These are phyloP conservation scores for Trichonephila inaurata DNA, from an alignment of 1,140 invertebrate genomes.

Conservation along the genomic window DNA sequence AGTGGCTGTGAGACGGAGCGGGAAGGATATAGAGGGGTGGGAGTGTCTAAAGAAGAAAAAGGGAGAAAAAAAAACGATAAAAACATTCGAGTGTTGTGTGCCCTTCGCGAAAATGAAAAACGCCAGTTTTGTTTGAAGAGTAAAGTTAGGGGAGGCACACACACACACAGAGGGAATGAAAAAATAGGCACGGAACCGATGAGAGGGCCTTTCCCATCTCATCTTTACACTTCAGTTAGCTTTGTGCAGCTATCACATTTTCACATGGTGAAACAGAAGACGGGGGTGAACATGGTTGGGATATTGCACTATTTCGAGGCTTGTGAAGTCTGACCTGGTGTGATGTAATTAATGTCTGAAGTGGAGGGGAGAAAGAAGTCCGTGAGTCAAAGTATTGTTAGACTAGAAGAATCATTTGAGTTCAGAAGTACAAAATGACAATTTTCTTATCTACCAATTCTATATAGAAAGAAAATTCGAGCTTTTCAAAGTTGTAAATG, in stretches of 20 bases:
- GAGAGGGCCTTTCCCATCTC: slow-evolving; percentile 26
- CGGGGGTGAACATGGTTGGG: neutral
- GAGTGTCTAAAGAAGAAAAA: too few relatives aligned
- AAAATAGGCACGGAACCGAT: neutral
- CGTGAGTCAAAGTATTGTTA: neutral
- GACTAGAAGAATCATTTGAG: too few relatives aligned
- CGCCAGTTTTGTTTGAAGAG: slow-evolving; percentile 74
- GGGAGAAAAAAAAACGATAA: neutral
- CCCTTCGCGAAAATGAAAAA: slow-evolving; percentile 67
- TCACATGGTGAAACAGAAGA: slow-evolving; percentile 32
- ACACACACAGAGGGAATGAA: neutral
- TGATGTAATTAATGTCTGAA: slow-evolving; percentile 60
- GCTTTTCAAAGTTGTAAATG: too few relatives aligned
- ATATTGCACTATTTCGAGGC: slow-evolving; percentile 20
- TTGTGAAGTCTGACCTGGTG: neutral
- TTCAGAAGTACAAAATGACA: too few relatives aligned
- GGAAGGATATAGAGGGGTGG: neutral
- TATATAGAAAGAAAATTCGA: too few relatives aligned
- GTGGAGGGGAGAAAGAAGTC: neutral
- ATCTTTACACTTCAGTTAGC: slow-evolving; percentile 66
- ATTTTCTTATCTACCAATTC: too few relatives aligned
- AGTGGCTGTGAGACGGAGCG: slow-evolving; percentile 35
- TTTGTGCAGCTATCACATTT: slow-evolving; percentile 60
- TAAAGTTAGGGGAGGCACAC: neutral
- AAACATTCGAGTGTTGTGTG: neutral